Evolutionary conservation across 2,797 vertebrate genomes (phyloP).

Genomic region (Sebastes trivittatus): DNA sequence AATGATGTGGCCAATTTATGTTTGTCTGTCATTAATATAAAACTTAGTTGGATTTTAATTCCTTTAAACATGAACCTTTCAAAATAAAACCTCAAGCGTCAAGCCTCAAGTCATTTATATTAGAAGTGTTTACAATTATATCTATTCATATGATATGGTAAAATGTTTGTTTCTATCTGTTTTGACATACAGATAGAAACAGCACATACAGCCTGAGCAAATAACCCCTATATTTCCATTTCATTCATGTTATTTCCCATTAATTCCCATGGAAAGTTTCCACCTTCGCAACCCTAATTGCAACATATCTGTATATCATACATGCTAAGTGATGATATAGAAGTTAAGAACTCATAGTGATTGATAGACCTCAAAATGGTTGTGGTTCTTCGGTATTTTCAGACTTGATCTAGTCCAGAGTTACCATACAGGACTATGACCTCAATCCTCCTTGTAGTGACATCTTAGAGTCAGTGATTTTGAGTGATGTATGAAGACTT

Average conservation of each 20-base stretch:
- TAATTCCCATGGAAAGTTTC: background rate
- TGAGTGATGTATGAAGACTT: constrained; percentile 38
- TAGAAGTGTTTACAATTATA: background rate
- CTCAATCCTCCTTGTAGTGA: background rate
- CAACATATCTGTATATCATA: background rate
- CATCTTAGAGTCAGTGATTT: background rate
- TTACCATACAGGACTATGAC: background rate
- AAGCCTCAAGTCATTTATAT: background rate
- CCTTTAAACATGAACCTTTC: background rate
- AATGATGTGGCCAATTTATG: background rate
- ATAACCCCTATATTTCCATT: background rate
- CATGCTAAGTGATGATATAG: background rate
- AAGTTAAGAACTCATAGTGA: background rate
- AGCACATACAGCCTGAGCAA: too few species aligned
- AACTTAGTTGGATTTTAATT: constrained; percentile 31
- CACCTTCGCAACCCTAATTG: background rate
- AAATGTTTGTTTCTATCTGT: too few species aligned
- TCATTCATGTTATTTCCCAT: background rate
- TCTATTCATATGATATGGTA: background rate
- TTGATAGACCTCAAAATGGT: background rate
- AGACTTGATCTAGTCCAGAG: background rate
- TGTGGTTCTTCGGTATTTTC: background rate
- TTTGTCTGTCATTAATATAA: background rate
- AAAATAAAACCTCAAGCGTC: background rate
- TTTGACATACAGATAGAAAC: too few species aligned